Percentiles rank a stretch among this genome's conserved stretches.
These are phyloP conservation scores for Empidonax traillii DNA, from an alignment of 2,113 vertebrate species.

Conservation along the genomic window DNA sequence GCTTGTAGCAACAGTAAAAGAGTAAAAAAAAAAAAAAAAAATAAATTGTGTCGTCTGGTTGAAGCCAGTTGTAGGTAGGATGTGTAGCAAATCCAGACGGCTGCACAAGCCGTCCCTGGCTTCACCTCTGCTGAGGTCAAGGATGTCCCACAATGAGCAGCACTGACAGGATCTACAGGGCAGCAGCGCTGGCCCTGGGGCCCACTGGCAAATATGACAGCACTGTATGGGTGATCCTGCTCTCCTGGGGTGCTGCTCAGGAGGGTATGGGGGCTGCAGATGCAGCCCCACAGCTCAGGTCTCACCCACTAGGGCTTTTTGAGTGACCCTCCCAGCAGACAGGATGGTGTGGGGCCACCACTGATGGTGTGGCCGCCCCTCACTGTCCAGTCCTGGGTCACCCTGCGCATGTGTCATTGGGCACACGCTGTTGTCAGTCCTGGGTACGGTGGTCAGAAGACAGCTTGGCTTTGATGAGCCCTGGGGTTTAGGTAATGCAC, in stretches of 20 bases:
- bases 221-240: accelerated
- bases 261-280: not conserved
- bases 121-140: not conserved
- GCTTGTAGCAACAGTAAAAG: not conserved
- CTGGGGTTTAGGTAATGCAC: not conserved
- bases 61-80: not conserved
- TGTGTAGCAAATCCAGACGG: accelerated
- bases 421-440: accelerated
- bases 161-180: accelerated
- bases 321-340: not conserved
- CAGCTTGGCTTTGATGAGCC: not conserved
- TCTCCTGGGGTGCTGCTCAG: accelerated
- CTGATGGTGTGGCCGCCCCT: not conserved
- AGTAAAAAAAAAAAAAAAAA: not conserved
- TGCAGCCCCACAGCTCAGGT: accelerated
- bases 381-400: not conserved
- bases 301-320: not conserved
- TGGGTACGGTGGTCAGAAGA: not conserved
- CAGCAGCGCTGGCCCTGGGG: not conserved
- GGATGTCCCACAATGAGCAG: not conserved
- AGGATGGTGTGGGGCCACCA: accelerated
- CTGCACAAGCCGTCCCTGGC: not conserved
- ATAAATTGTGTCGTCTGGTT: accelerated
- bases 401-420: accelerated
- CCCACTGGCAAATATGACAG: accelerated